Evolutionary conservation across 2,888 invertebrate genomes (phyloP), one percentile per base, ranked within the genome.

Genomic region (Masnerella sp.): DNA sequence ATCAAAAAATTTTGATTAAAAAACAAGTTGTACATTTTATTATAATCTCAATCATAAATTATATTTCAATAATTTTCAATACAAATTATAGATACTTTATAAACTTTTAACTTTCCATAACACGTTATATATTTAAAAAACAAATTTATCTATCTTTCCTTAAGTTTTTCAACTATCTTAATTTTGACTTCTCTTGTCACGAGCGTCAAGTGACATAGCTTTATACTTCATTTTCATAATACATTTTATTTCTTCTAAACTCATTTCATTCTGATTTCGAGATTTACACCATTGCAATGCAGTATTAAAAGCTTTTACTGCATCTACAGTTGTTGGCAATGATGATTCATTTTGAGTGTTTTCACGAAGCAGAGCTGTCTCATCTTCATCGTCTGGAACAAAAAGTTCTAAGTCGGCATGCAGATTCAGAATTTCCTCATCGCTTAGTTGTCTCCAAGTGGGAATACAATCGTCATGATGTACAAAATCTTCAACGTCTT

Each of bases 371-470:
- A 8, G 8, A 38, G 1, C 12, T 2, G 7, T 45, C 2, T 18
- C 18, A 2, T 25, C 28, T 20, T 11, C 3, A 17, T 28, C 34
- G 8, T n/a, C 28, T 9, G 42, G 42, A 30, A 56, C 7, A 3
- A 2, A 2, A 15, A 56, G 28, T 11, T n/a, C 5, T 17, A 42
- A 11, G 9, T 11, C 22, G 8, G 42, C 22, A 42, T 20, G 22
- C 9, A 12, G 12, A 9, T 45, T 28, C 14, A 45, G 28, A 15
- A 45, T 45, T 45, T 28, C 45, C 11, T 51, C 51, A 8, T 51
- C 51, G 14, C 7, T n/a, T 3, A 51, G 11, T 51, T 8, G 12
- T 15, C 17, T 22, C 15, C 14, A 14, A 1, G 20, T 11, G 2
- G n/a, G 9, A 20, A 45, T 9, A 15, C 15, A 2, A 28, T 28